Base-by-base conservation (phyloP, 2,888 invertebrate genomes). In the Orchesellides sinensis region DNA sequence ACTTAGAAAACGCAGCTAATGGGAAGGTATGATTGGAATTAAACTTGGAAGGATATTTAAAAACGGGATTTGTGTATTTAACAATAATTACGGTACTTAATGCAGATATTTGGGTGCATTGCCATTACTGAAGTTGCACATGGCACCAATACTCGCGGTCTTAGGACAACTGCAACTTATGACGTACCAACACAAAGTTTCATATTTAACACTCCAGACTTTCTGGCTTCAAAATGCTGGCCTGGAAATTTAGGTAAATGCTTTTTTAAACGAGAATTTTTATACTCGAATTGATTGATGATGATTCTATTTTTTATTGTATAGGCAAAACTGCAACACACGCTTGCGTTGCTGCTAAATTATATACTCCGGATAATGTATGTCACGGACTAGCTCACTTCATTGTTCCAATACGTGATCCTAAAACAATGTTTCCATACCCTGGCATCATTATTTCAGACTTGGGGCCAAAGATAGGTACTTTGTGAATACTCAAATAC, bases 391-490 rank as follows among this genome's bases (percentile, higher is more conserved):
- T 98, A 5, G 96, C 97, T 90, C 92, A 94, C 0, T 98, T 98
- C 89, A 91, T 98, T n/a, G 95, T 96, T 14, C 96, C 95, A 0
- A 92, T 98, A 83, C 91, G 97, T 2, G 94, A 96, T 90, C 93
- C 94, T 0, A 91, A 92, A 78, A 96, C 95, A 0, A 90, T 95
- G 89, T 89, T 92, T 70, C 93, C 96, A 0, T 93, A 91, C 89
- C 93, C 96, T 0, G 97, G 97, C 0, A 93, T 98, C 0, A 93
- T 92, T 0, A 95, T 98, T 0, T 98, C 98, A 0, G 98, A 98
- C 90, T 93, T 98, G 91, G 98, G 98, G 0, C 95, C 95, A 90
- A 98, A 98, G 91, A 92, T 96, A 52, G 98, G 96, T 0, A n/a
- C n/a, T n/a, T n/a, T n/a, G n/a, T n/a, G n/a, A n/a, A n/a, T n/a